A percentile compares a stretch with the other conserved stretches of the same genome.
Conservation (phyloP, 2,888 invertebrate genomes). For the Cloeon dipterum region DNA sequence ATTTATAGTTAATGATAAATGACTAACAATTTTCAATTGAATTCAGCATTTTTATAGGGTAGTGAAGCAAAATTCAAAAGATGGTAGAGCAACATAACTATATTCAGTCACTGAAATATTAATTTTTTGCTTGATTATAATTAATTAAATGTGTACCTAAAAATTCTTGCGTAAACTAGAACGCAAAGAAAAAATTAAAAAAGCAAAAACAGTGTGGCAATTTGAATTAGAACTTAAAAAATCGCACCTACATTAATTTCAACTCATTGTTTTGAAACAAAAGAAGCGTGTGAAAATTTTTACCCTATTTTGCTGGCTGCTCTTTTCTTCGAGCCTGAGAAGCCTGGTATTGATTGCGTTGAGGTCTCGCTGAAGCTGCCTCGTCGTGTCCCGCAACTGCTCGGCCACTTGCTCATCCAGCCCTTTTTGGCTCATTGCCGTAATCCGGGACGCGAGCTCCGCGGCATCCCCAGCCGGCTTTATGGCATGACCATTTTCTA, state of each 20-base stretch:
- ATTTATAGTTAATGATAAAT: too few relatives aligned
- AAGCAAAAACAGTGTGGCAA: not conserved
- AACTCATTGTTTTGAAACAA: too few relatives aligned
- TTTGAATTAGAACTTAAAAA: not conserved
- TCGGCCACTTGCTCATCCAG: conserved; percentile 22
- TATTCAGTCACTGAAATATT: too few relatives aligned
- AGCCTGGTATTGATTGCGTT: conserved; percentile 22
- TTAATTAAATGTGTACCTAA: too few relatives aligned
- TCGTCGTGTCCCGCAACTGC: conserved; percentile 23
- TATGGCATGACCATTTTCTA: not conserved
- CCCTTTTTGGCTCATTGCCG: conserved; percentile 10
- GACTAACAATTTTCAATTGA: too few relatives aligned
- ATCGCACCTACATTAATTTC: not conserved
- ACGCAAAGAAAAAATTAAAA: too few relatives aligned
- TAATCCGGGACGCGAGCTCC: not conserved
- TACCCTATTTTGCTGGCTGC: not conserved
- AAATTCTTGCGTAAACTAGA: too few relatives aligned
- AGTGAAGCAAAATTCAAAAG: too few relatives aligned
- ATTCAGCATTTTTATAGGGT: too few relatives aligned
- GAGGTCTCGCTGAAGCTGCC: conserved; percentile 23
- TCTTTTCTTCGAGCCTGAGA: conserved; percentile 17
- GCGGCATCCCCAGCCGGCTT: not conserved
- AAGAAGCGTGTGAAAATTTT: too few relatives aligned
- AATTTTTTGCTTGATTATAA: too few relatives aligned
- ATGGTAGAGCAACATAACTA: too few relatives aligned